These are phyloP conservation scores for Pseudopodoces humilis DNA, from an alignment of 2,113 vertebrate species.

Conservation along the genomic window DNA sequence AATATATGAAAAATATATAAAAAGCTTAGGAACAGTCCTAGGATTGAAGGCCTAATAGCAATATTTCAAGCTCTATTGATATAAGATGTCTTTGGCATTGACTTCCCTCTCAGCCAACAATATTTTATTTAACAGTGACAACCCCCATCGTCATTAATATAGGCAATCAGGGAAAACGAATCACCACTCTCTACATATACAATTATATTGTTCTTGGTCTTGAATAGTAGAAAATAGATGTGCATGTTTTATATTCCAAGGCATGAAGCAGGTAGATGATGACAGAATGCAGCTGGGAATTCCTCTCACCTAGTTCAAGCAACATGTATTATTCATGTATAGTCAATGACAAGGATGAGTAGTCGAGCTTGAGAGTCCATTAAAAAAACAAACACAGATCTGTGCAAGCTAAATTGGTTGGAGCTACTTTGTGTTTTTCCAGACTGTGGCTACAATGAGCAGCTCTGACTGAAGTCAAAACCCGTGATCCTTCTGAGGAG, in stretches of 20 bases:
- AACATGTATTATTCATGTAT: constrained; percentile 45
- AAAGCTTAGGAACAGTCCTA: not conserved
- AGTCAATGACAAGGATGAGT: constrained; percentile 48
- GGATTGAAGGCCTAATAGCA: not conserved
- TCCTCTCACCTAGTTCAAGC: constrained; percentile 1
- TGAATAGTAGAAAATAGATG: not conserved
- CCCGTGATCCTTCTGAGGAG: not conserved
- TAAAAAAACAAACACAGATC: constrained; percentile 30
- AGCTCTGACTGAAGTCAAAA: constrained; percentile 12
- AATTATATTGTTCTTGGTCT: not conserved
- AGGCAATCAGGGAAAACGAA: not conserved
- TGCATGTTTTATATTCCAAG: constrained; percentile 16
- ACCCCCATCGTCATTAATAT: not conserved
- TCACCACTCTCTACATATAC: not conserved
- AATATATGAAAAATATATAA: not conserved
- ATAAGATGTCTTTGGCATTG: not conserved
- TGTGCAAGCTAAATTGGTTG: not conserved
- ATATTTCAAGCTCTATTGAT: not conserved
- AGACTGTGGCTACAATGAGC: not conserved
- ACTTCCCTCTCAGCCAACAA: not conserved
- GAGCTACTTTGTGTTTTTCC: constrained; percentile 9
- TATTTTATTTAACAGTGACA: not conserved
- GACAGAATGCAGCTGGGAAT: constrained; percentile 23
- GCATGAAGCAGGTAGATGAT: constrained; percentile 1
- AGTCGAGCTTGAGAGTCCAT: constrained; percentile 49